Percentiles rank a stretch among this genome's conserved stretches.
phyloP scores from a whole-genome alignment of 2,888 invertebrate species.

The Thereva nobilitata region DNA sequence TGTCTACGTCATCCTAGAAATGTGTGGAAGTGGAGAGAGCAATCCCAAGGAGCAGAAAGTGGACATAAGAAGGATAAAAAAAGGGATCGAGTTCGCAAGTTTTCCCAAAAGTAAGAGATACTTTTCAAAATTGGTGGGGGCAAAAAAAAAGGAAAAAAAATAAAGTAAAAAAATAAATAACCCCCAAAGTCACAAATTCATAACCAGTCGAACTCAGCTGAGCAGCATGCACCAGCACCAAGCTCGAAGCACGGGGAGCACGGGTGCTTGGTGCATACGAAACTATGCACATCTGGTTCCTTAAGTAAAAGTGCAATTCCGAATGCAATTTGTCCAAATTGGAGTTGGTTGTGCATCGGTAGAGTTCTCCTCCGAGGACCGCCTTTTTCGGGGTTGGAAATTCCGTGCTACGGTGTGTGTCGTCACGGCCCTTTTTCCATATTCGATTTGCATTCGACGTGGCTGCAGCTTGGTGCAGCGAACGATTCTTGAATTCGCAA shows the following conservation, averaged over 20 bases:
- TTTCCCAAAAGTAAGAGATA: too few relatives aligned
- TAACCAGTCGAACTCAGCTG: background rate
- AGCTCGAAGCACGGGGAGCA: too few relatives aligned
- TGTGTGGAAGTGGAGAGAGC: conserved; percentile 30
- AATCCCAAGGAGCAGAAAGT: conserved; percentile 6
- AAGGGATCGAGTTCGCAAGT: conserved; percentile 5
- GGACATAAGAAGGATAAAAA: conserved; percentile 11
- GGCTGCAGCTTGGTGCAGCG: too few relatives aligned
- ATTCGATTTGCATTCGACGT: too few relatives aligned
- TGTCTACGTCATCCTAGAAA: conserved; percentile 29
- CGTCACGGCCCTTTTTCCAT: too few relatives aligned
- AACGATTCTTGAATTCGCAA: too few relatives aligned
- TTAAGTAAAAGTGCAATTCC: conserved; percentile 27
- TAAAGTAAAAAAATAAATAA: background rate
- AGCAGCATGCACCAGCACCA: conserved; percentile 1
- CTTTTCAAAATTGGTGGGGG: too few relatives aligned
- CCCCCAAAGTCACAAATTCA: background rate
- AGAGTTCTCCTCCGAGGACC: conserved; percentile 1
- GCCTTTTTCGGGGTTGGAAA: conserved; percentile 5
- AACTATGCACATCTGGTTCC: conserved; percentile 28
- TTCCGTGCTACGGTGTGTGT: too few relatives aligned
- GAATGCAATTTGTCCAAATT: conserved; percentile 35
- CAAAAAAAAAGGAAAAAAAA: conserved; percentile 4
- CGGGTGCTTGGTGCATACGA: too few relatives aligned
- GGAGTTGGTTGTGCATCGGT: conserved; percentile 12